Evolutionary conservation across 2,888 invertebrate species (phyloP), one percentile per base, ranked within the genome.

Genomic region (Therioaphis trifolii): DNA sequence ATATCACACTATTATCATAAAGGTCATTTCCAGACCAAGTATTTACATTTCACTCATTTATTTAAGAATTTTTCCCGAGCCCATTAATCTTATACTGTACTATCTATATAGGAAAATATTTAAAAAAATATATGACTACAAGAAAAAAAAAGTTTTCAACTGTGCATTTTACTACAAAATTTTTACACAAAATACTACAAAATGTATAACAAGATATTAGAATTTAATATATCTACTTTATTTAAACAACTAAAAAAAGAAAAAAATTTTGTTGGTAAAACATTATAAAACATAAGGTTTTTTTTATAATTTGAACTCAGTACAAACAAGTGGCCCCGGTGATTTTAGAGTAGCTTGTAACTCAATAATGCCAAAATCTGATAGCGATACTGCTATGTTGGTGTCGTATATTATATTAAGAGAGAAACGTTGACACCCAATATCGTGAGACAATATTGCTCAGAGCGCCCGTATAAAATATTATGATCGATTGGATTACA

Each of bases 401-500:
- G 71, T 79, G 18, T 78, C n/a, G 52, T 68, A 52, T 68, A 12
- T 55, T 18, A 66, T 40, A 68, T 35, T 35, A 69, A 15, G 46
- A 76, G n/a, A 29, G 29, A 21, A 63, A 15, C 35, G 35, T 74
- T 52, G 82, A 82, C 61, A 82, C 63, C 35, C 27, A 74, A 82
- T 74, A 82, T 66, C 82, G 82, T 82, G 82, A 66, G 82, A 82
- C 74, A 66, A 52, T 72, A 63, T 24, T 46, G 29, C 49, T 14
- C 35, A 40, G 27, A 61, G 82, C 49, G 14, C 82, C 82, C 82
- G 82, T 82, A 82, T 82, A 66, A 61, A 80, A 82, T 68, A 58
- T 40, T 52, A 66, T 52, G 66, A 82, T 66, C 82, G 82, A 82
- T 82, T 82, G 49, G 74, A 82, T 82, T 82, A 82, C 82, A 82